These are phyloP conservation scores for Subacronicta megacephala DNA, from an alignment of 2,888 invertebrate genomes.

Conservation along the genomic window DNA sequence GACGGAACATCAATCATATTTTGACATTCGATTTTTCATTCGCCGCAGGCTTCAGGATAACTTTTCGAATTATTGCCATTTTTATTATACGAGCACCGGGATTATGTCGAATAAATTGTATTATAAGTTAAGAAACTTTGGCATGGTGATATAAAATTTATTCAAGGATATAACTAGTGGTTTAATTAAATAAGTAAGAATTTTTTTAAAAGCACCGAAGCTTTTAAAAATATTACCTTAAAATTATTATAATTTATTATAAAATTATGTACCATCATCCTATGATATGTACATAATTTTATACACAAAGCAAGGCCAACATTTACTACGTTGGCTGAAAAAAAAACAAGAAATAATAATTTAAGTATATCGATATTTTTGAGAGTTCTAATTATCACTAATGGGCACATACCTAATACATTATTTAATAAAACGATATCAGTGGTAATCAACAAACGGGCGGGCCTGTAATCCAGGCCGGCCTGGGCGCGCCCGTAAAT, in stretches of 20 bases:
- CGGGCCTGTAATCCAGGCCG: slow-evolving; percentile 57
- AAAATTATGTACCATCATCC: too few species aligned
- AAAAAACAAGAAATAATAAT: not conserved
- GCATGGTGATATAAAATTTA: slow-evolving; percentile 16
- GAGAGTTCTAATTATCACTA: slow-evolving; percentile 25
- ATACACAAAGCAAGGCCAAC: too few species aligned
- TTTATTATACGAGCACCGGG: slow-evolving; percentile 33
- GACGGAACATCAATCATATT: slow-evolving; percentile 72
- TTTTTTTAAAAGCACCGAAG: too few species aligned
- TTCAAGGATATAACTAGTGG: not conserved
- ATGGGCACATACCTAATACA: slow-evolving; percentile 26
- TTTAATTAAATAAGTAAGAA: not conserved
- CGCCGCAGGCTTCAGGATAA: slow-evolving; percentile 53
- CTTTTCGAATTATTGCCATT: slow-evolving; percentile 59
- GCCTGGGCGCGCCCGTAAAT: slow-evolving; percentile 59
- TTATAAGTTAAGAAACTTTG: slow-evolving; percentile 8
- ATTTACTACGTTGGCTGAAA: too few species aligned
- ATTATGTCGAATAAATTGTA: slow-evolving; percentile 22
- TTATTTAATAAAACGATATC: slow-evolving; percentile 52
- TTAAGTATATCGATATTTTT: not conserved
- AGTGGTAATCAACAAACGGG: slow-evolving; percentile 54
- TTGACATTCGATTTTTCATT: slow-evolving; percentile 74
- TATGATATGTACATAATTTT: too few species aligned
- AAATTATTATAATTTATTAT: too few species aligned
- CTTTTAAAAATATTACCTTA: too few species aligned